Percentiles rank a stretch among this genome's conserved stretches.
Evolutionary conservation across 2,888 invertebrate species (phyloP).

Genomic region (Cerceris ruficornis): DNA sequence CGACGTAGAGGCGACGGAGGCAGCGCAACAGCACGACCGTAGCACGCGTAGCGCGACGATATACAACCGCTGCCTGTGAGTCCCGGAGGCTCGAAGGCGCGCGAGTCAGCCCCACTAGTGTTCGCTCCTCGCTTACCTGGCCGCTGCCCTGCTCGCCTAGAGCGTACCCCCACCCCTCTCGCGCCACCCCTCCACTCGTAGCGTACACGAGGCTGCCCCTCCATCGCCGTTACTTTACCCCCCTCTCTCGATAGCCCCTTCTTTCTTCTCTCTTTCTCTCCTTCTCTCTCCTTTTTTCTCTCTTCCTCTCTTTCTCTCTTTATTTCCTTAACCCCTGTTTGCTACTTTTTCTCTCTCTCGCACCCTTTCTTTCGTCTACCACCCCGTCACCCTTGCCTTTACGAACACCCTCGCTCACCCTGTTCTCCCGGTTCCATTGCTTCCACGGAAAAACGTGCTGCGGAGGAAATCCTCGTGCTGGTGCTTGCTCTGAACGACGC

Average conservation of each 20-base stretch:
- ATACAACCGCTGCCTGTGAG: conserved; percentile 50
- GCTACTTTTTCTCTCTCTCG: background rate
- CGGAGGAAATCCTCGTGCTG: too few relatives aligned
- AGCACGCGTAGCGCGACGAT: conserved; percentile 57
- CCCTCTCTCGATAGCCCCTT: conserved; percentile 40
- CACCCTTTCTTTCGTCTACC: background rate
- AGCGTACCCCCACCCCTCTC: conserved; percentile 74
- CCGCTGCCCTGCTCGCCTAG: conserved; percentile 74
- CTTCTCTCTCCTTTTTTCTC: conserved; percentile 26
- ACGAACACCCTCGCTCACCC: background rate
- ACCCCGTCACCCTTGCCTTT: background rate
- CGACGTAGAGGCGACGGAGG: conserved; percentile 38
- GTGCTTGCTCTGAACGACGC: too few relatives aligned
- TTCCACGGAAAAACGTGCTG: too few relatives aligned
- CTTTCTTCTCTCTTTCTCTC: conserved; percentile 41
- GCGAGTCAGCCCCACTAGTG: conserved; percentile 80
- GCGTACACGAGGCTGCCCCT: conserved; percentile 75
- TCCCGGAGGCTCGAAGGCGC: conserved; percentile 73
- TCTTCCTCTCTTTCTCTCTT: conserved; percentile 4
- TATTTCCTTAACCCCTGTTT: background rate
- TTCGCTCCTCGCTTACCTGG: conserved; percentile 78
- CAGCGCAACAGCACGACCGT: conserved; percentile 52
- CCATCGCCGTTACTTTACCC: conserved; percentile 60
- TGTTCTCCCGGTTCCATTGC: background rate
- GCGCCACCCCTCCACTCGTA: conserved; percentile 74